phyloP scores from a whole-genome alignment of 2,888 invertebrate species.

The Harpalus rubripes region DNA sequence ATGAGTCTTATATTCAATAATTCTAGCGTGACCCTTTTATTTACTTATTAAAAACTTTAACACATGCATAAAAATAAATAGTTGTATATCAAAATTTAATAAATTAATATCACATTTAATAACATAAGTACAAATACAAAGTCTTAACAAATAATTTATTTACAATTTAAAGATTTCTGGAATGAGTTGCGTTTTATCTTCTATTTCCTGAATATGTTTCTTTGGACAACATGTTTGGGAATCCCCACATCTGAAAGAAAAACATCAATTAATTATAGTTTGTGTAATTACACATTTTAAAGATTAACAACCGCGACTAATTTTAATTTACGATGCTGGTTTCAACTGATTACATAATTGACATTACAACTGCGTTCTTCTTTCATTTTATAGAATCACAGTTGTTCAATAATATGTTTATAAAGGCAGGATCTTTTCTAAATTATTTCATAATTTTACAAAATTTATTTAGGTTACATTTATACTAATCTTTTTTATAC shows the following conservation, averaged over 20 bases:
- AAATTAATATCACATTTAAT: conserved; percentile 40
- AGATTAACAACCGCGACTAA: neutral
- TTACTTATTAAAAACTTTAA: too few species aligned
- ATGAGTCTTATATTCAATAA: too few species aligned
- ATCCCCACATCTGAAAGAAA: conserved; percentile 55
- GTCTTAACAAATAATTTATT: neutral
- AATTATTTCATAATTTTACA: too few species aligned
- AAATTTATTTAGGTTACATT: too few species aligned
- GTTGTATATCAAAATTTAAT: conserved; percentile 11
- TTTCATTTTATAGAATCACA: too few species aligned
- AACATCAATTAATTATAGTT: neutral
- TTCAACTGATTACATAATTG: neutral
- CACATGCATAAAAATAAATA: neutral
- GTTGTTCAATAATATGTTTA: too few species aligned
- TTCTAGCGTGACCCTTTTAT: too few species aligned
- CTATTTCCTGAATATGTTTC: conserved; percentile 26
- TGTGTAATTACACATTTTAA: neutral
- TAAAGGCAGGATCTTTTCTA: too few species aligned
- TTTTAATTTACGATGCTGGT: neutral
- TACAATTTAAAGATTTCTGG: conserved; percentile 61
- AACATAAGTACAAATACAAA: neutral
- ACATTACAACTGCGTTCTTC: too few species aligned
- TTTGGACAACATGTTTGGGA: conserved; percentile 57
- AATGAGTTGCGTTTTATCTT: conserved; percentile 45
- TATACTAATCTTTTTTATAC: too few species aligned